Evolutionary conservation across 2,888 invertebrate species (phyloP), one percentile per base, ranked within the genome.

Genomic region (Phyllotreta cruciferae): DNA sequence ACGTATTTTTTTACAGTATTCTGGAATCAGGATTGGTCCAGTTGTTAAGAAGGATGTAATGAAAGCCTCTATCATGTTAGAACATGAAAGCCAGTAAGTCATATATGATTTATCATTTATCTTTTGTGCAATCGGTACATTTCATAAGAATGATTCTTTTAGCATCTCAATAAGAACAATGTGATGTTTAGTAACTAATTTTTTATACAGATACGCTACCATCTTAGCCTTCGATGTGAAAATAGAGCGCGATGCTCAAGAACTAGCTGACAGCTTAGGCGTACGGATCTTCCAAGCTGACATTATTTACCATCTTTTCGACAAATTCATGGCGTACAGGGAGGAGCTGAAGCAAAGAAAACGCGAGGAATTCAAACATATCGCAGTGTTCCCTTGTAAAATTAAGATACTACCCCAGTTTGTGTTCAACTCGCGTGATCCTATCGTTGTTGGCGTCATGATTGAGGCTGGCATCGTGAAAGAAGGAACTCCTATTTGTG

Each of bases 181-280:
- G 24, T 3, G 4, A 24, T 24, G 24, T 4, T 24, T 24, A 24
- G 24, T 24, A 24, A 24, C 24, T 24, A 24, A 24, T 24, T 3
- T 3, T 24, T 24, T 24, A 24, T 4, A 4, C 24, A 94, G 93
- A 81, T 94, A 91, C 82, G 98, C 99, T 54, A 94, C 95, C 63
- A 98, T 99, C 78, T 85, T 99, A 73, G 99, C 99, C n/a, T 99
- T 99, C 80, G 99, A 99, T 82, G 99, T 99, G 13, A 97, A 96
- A 85, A 89, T 98, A 60, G 99, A 99, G 80, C 88, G 94, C 63
- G 99, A 99, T 79, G 99, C 98, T 1, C 98, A 99, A 83, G 97
- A 98, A 77, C 83, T 98, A 81, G 99, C 99, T 0, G 98, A 99
- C 80, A 87, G 89, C 63, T 82, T 97, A 65, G 94, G 94, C 61